phyloP scores from a whole-genome alignment of 1,140 invertebrate species.

The Polyergus mexicanus region DNA sequence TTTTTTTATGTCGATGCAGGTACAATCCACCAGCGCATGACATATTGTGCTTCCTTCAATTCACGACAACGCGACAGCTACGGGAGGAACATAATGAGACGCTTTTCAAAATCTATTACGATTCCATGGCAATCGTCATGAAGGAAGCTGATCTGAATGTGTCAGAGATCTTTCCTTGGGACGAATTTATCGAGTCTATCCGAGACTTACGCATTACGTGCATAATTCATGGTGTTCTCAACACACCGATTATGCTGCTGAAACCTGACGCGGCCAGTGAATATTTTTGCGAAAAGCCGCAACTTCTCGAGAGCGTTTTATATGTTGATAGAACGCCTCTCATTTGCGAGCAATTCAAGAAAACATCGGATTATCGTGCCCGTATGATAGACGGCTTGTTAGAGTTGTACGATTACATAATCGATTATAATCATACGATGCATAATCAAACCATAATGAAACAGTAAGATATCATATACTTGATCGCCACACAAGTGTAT shows the following conservation, averaged over 20 bases:
- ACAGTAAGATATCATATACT: background rate
- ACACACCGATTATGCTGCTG: conserved; percentile 78
- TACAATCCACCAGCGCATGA: conserved; percentile 88
- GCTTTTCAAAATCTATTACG: conserved; percentile 76
- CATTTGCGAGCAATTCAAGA: conserved; percentile 69
- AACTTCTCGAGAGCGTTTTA: conserved; percentile 70
- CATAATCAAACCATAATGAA: background rate
- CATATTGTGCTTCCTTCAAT: conserved; percentile 82
- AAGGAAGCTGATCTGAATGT: conserved; percentile 66
- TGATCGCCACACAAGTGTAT: background rate
- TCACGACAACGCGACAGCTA: conserved; percentile 75
- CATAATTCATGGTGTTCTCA: conserved; percentile 75
- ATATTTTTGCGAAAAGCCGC: conserved; percentile 72
- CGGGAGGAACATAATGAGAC: conserved; percentile 66
- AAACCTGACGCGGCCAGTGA: conserved; percentile 70
- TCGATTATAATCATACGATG: conserved; percentile 1
- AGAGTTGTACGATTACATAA: conserved; percentile 73
- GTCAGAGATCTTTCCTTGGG: conserved; percentile 70
- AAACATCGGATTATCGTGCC: conserved; percentile 66
- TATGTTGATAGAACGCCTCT: conserved; percentile 77
- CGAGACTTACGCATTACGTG: conserved; percentile 72
- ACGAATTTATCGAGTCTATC: conserved; percentile 74
- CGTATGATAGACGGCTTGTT: conserved; percentile 74
- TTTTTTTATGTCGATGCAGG: conserved; percentile 67
- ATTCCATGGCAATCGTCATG: conserved; percentile 61